A percentile compares a stretch with the other conserved stretches of the same genome.
Evolutionary conservation across 2,797 vertebrate species (phyloP).

Genomic region (Cossypha niveicapilla): DNA sequence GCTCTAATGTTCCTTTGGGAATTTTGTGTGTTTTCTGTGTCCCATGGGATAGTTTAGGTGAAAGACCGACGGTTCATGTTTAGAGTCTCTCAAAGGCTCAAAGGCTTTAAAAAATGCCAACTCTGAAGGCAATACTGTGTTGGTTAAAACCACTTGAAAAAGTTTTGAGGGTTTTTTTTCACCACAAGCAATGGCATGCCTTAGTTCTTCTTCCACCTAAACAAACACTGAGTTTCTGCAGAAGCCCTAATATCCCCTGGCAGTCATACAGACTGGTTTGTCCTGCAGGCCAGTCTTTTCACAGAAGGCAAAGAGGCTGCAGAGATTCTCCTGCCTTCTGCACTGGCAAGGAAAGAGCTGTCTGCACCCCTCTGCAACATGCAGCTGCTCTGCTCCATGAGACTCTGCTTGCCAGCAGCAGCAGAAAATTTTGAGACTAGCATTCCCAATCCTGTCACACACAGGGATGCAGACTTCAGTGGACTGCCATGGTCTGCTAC

Average conservation of each 20-base stretch:
- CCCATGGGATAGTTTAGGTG: neutral
- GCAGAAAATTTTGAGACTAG: neutral
- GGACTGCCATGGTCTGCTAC: neutral
- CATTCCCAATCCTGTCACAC: neutral
- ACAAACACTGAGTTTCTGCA: neutral
- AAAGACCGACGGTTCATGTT: neutral
- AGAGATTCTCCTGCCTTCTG: neutral
- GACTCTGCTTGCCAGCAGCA: neutral
- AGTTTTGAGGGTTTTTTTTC: neutral
- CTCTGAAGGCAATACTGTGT: neutral
- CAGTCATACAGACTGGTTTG: neutral
- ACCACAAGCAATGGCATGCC: neutral
- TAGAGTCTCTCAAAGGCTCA: neutral
- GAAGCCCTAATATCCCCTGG: neutral
- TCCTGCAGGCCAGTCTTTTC: neutral
- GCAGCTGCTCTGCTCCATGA: neutral
- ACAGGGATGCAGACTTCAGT: neutral
- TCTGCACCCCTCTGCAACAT: neutral
- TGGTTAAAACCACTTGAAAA: neutral
- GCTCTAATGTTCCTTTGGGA: neutral
- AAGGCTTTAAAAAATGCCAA: neutral
- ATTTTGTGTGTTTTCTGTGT: neutral
- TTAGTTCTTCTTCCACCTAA: neutral
- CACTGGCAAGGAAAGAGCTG: neutral
- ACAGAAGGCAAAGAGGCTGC: neutral